Evolutionary conservation across 2,888 invertebrate species (phyloP), one percentile per base, ranked within the genome.

Genomic region (Nezara viridula): DNA sequence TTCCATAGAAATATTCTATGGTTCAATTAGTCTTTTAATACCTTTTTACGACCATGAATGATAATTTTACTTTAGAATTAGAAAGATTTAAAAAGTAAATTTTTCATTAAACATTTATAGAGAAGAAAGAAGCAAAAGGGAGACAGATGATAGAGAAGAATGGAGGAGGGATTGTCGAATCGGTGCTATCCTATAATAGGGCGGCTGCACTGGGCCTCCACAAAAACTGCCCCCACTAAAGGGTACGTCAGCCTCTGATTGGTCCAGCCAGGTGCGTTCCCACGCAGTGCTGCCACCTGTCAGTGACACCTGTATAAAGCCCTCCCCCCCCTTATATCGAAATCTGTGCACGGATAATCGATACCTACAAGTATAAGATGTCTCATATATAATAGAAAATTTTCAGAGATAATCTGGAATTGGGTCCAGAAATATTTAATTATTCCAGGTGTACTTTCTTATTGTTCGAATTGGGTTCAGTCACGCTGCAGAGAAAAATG

Each of bases 201-300:
- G 37, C 66, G 32, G 66, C 19, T 81, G 81, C 44, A 81, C 44
- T 24, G n/a, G 40, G 81, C 24, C 19, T 19, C 81, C 24, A 44
- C 81, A 81, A 81, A 81, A 81, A 81, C 81, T 81, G 81, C 44
- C 81, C 44, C 81, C n/a, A 40, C 77, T n/a, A 40, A 60, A 60
- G 60, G 27, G 60, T 27, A 32, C 6, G 66, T n/a, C n/a, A n/a
- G 77, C n/a, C 81, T n/a, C 44, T 81, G 81, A 81, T 81, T 81
- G 81, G 81, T 81, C 81, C 37, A 40, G 81, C 44, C 81, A 81
- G 81, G 44, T 81, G 81, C 81, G 44, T 81, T 81, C 81, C 81
- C 81, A 81, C 81, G 81, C 81, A 81, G 44, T 24, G 81, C 81
- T n/a, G 44, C 81, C 81, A 81, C 81, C 81, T 81, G 81, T n/a